phyloP scores from a whole-genome alignment of 2,888 invertebrate species.

The Epistrophe eligans region DNA sequence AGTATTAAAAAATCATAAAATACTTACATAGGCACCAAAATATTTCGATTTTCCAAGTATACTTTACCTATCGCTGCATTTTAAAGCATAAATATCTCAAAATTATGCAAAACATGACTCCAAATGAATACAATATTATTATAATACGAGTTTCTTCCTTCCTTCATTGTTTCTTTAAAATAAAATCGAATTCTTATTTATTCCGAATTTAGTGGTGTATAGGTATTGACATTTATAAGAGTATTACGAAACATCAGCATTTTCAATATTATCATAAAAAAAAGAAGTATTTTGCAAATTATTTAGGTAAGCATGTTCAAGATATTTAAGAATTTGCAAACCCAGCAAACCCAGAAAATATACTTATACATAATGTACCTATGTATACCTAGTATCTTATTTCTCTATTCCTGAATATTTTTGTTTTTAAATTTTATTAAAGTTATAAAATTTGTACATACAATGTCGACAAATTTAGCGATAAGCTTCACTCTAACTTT shows the following conservation, averaged over 20 bases:
- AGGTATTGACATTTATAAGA: background rate
- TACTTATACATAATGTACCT: too few species aligned
- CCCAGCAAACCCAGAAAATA: too few species aligned
- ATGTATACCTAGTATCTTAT: too few species aligned
- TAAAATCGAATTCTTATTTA: constrained; percentile 5
- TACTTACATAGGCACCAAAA: background rate
- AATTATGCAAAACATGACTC: background rate
- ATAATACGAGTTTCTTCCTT: too few species aligned
- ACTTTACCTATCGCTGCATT: background rate
- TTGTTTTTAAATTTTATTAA: background rate
- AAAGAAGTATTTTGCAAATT: background rate
- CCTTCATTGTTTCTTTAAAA: background rate
- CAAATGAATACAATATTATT: background rate
- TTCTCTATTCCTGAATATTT: background rate
- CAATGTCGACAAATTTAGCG: constrained; percentile 10
- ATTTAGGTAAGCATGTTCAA: background rate
- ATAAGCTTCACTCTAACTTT: constrained; percentile 10
- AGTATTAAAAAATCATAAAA: background rate
- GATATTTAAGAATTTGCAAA: background rate
- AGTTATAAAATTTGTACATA: background rate
- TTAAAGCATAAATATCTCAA: background rate
- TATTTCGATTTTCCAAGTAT: background rate
- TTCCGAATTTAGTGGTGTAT: background rate
- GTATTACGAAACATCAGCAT: constrained; percentile 9
- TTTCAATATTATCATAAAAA: background rate